Evolutionary conservation across 2,888 invertebrate genomes (phyloP), one percentile per base, ranked within the genome.

Genomic region (Byasa hedistus): DNA sequence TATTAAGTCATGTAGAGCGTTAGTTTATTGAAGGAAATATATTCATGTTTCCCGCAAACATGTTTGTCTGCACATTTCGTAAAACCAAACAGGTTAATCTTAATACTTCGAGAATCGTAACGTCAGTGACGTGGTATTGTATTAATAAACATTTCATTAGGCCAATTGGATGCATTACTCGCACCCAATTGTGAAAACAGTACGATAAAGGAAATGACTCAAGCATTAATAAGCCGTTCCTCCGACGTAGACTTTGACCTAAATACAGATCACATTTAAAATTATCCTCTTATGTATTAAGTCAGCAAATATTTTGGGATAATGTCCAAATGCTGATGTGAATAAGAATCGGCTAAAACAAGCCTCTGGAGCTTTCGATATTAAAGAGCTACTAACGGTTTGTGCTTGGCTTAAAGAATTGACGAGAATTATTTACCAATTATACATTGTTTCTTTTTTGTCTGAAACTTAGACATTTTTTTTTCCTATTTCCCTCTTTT

Each of bases 141-240:
- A 61, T 65, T 32, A 65, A 57, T 65, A 65, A 32, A 27, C 19
- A 5, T 10, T 22, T 44, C 19, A 57, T 17, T 51, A 51, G 27
- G 27, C 8, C 17, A 39, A 39, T 39, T 39, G 39, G 24, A 36
- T 27, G 22, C 36, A 24, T 39, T n/a, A 24, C 61, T 65, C 36
- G 57, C 61, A 36, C 61, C 48, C 65, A 57, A 65, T 65, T 61
- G 27, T 51, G 56, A 56, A 57, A 61, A 65, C 60, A 61, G 27
- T 32, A 51, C 57, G 48, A 56, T 65, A 61, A 65, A 36, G 65
- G 57, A 61, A 65, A 60, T 65, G 59, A 65, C 5, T 59, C 65
- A 59, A 55, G n/a, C 21, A 44, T 27, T 65, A 65, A 65, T 65
- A 60, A 56, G 48, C 17, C 55, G 48, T 44, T 27, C 24, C 39